Percentiles rank a stretch among this genome's conserved stretches.
Evolutionary conservation across 2,888 invertebrate species (phyloP).

Genomic region (Drosophila subquinaria): DNA sequence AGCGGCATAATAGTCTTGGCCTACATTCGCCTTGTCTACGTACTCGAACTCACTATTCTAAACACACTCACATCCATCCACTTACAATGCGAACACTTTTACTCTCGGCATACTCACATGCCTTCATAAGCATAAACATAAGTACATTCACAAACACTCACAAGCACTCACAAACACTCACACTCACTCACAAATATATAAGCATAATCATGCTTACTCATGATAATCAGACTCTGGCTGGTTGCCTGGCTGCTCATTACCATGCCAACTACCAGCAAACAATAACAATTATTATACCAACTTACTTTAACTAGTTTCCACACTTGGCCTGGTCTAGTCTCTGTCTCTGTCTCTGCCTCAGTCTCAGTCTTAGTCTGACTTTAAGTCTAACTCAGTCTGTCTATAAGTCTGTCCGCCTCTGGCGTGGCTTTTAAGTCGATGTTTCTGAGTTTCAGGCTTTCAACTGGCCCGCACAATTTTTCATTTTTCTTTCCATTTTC

Average conservation of each 20-base stretch:
- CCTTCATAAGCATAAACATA: conserved; percentile 51
- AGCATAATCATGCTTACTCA: conserved; percentile 80
- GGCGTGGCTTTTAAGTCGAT: conserved; percentile 40
- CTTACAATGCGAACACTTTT: conserved; percentile 73
- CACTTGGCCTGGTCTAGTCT: conserved; percentile 81
- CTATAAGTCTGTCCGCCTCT: conserved; percentile 26
- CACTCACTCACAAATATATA: conserved; percentile 33
- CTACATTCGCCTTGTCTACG: conserved; percentile 56
- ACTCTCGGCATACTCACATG: conserved; percentile 64
- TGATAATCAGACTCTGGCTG: conserved; percentile 70
- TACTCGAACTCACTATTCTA: conserved; percentile 55
- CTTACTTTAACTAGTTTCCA: conserved; percentile 78
- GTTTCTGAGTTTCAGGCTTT: conserved; percentile 41
- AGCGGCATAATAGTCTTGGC: conserved; percentile 75
- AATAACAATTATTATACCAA: conserved; percentile 75
- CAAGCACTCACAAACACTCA: not conserved
- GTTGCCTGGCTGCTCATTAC: conserved; percentile 70
- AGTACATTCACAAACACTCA: conserved; percentile 15
- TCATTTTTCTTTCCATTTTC: conserved; percentile 68
- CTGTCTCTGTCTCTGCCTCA: conserved; percentile 16
- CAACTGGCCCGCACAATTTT: conserved; percentile 74
- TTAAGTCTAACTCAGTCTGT: conserved; percentile 24
- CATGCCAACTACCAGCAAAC: conserved; percentile 67
- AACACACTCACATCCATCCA: conserved; percentile 41
- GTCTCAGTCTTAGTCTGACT: conserved; percentile 20